These are phyloP conservation scores for Bombus pascuorum DNA, from an alignment of 1,140 invertebrate genomes.

Conservation along the genomic window DNA sequence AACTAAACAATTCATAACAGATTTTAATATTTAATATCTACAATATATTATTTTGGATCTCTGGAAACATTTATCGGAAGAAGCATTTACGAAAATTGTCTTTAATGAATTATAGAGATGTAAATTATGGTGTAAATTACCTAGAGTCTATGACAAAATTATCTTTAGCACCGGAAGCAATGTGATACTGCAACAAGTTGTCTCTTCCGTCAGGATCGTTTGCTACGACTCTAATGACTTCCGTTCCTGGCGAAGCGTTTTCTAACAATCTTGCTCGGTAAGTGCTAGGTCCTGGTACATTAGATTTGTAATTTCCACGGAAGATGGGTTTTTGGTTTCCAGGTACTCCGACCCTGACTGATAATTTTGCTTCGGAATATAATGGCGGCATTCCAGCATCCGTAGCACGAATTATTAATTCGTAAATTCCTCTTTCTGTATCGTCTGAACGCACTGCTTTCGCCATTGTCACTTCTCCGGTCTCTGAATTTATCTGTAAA, in stretches of 20 bases:
- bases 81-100: neutral
- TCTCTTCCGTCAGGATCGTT: conserved; percentile 91
- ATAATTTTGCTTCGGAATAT: conserved; percentile 85
- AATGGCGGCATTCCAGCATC: conserved; percentile 88
- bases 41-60: neutral
- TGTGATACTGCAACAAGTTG: conserved; percentile 87
- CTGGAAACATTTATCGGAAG: neutral
- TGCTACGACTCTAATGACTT: conserved; percentile 87
- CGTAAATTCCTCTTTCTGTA: conserved; percentile 88
- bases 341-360: conserved; percentile 88
- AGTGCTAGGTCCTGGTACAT: conserved; percentile 84
- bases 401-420: conserved; percentile 87
- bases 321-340: conserved; percentile 91
- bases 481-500: conserved; percentile 85
- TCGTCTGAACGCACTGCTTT: conserved; percentile 87
- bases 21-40: neutral
- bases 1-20: conserved; percentile 77
- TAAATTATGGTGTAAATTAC: conserved; percentile 73
- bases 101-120: conserved; percentile 23
- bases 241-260: conserved; percentile 87
- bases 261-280: conserved; percentile 88
- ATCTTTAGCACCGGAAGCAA: conserved; percentile 89
- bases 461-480: conserved; percentile 87
- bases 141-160: conserved; percentile 90
- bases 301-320: conserved; percentile 86